Conservation (phyloP, 2,888 invertebrate species). For the Sericinus montela region DNA sequence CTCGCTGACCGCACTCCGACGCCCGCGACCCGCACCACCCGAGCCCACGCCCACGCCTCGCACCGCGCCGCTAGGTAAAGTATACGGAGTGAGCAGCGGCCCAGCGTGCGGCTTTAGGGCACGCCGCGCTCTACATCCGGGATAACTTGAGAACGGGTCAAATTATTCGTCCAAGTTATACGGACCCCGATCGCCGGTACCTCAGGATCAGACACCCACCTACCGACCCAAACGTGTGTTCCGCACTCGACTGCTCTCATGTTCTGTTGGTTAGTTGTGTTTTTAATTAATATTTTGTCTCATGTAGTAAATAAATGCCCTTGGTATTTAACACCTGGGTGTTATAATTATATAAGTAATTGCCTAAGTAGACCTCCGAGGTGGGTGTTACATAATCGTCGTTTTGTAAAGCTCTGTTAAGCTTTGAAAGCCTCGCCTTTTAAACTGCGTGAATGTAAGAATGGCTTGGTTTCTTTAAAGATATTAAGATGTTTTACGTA, state of each 20-base stretch:
- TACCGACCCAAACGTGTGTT: slow-evolving; percentile 48
- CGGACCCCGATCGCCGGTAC: slow-evolving; percentile 34
- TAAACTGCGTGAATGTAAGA: slow-evolving; percentile 10
- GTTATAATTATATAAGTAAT: slow-evolving; percentile 17
- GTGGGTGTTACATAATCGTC: slow-evolving; percentile 35
- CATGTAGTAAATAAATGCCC: background rate
- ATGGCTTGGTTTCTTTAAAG: background rate
- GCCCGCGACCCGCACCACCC: slow-evolving; percentile 23
- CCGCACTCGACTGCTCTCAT: slow-evolving; percentile 72
- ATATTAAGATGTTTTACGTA: slow-evolving; percentile 9
- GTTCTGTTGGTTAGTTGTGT: slow-evolving; percentile 66
- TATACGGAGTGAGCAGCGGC: slow-evolving; percentile 39
- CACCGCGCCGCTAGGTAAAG: slow-evolving; percentile 44
- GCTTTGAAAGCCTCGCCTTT: slow-evolving; percentile 14
- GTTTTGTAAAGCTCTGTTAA: slow-evolving; percentile 23
- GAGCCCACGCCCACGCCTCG: slow-evolving; percentile 16
- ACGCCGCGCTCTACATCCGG: background rate
- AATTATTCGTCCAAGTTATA: background rate
- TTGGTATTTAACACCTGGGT: background rate
- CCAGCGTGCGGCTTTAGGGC: slow-evolving; percentile 28
- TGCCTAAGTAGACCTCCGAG: slow-evolving; percentile 24
- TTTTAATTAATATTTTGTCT: slow-evolving; percentile 11
- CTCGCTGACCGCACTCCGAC: slow-evolving; percentile 37
- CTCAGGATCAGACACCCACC: slow-evolving; percentile 9
- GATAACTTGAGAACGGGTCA: background rate